These are phyloP conservation scores for Cerastoderma edule DNA, from an alignment of 2,888 invertebrate genomes.

Conservation along the genomic window DNA sequence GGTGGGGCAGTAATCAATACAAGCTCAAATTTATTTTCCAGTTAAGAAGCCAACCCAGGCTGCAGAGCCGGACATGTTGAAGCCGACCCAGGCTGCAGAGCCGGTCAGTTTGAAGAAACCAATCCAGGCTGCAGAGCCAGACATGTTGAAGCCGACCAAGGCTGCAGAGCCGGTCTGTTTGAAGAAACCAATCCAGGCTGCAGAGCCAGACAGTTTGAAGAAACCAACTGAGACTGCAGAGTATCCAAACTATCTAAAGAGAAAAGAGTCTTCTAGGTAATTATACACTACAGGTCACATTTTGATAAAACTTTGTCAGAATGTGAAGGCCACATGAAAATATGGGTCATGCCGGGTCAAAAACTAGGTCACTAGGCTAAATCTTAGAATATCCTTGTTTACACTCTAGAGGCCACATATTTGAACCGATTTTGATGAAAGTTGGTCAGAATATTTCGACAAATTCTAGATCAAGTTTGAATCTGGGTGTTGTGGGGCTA, in stretches of 20 bases:
- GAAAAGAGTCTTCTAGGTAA: slow-evolving; percentile 30
- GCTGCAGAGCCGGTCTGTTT: slow-evolving; percentile 27
- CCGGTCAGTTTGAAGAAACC: slow-evolving; percentile 30
- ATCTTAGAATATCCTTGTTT: too few relatives aligned
- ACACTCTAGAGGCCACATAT: too few relatives aligned
- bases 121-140: slow-evolving; percentile 27
- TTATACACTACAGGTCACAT: slow-evolving; percentile 30
- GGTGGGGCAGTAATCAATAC: slow-evolving; percentile 32
- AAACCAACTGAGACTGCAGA: slow-evolving; percentile 28
- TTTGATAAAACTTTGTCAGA: slow-evolving; percentile 26
- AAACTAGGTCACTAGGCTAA: too few relatives aligned
- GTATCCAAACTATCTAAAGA: slow-evolving; percentile 29
- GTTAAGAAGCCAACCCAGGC: slow-evolving; percentile 35
- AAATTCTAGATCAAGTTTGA: too few relatives aligned
- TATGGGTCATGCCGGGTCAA: too few relatives aligned
- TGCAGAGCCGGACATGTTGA: slow-evolving; percentile 29
- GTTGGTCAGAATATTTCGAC: too few relatives aligned
- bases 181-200: slow-evolving; percentile 28
- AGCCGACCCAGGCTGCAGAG: slow-evolving; percentile 35
- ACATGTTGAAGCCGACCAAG: slow-evolving; percentile 32
- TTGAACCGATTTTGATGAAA: too few relatives aligned
- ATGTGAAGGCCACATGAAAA: slow-evolving; percentile 21
- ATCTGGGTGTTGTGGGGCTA: too few relatives aligned
- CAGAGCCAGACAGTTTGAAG: slow-evolving; percentile 28
- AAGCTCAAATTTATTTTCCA: slow-evolving; percentile 35